phyloP scores from a whole-genome alignment of 2,797 vertebrate genomes.

The Hafferia zeledoni region DNA sequence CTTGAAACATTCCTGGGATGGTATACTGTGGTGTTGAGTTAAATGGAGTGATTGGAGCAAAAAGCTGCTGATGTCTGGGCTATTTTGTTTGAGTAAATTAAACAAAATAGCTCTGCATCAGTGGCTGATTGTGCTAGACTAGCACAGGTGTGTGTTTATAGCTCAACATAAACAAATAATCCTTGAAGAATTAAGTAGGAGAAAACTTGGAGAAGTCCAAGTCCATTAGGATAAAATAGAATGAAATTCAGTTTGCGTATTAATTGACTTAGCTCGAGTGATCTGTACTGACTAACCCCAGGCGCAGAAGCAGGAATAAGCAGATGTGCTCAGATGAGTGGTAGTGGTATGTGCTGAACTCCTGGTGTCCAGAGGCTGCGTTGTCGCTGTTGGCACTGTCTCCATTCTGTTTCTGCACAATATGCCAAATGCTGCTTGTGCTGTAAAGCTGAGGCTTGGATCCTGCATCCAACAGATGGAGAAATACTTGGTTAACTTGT shows the following conservation, averaged over 20 bases:
- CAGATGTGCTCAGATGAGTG: neutral
- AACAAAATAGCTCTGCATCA: neutral
- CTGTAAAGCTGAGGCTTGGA: neutral
- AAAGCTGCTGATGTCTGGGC: neutral
- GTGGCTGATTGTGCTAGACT: neutral
- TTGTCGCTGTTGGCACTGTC: neutral
- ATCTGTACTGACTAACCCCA: neutral
- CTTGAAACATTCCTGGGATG: neutral
- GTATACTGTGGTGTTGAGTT: neutral
- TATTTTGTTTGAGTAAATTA: neutral
- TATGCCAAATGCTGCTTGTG: neutral
- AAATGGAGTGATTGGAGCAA: neutral
- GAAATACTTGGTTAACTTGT: neutral
- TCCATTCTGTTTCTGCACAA: accelerated
- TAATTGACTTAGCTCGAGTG: neutral
- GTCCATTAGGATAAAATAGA: neutral
- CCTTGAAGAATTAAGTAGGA: neutral
- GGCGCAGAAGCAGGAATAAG: neutral
- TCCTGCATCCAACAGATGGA: neutral
- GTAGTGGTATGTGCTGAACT: neutral
- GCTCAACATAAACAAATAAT: neutral
- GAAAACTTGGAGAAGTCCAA: neutral
- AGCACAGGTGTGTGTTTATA: neutral
- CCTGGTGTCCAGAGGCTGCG: neutral
- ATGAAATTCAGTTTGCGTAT: neutral